These are phyloP conservation scores for Gisinianus flammeolus DNA, from an alignment of 2,888 invertebrate genomes.

Conservation along the genomic window DNA sequence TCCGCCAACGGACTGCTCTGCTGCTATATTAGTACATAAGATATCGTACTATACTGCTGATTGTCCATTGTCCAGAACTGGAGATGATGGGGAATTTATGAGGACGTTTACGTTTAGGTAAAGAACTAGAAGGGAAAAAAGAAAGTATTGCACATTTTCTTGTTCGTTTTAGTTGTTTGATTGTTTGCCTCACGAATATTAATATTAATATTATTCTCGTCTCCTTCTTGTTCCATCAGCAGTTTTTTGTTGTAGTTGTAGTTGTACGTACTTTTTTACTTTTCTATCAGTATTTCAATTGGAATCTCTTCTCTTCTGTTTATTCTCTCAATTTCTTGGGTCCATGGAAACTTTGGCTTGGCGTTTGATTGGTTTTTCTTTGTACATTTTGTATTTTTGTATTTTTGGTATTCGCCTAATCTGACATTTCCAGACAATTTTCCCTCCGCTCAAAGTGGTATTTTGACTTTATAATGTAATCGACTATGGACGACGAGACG, in stretches of 20 bases:
- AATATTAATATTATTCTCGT: too few relatives aligned
- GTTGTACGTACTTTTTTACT: not conserved
- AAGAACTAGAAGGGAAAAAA: too few relatives aligned
- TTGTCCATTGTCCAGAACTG: too few relatives aligned
- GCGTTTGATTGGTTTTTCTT: not conserved
- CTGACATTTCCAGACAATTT: constrained; percentile 16
- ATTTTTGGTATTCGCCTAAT: constrained; percentile 5
- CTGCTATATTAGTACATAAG: too few relatives aligned
- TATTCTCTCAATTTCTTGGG: not conserved
- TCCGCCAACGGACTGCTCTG: too few relatives aligned
- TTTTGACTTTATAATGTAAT: constrained; percentile 42
- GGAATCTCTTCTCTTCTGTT: not conserved
- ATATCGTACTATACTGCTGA: too few relatives aligned
- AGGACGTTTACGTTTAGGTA: too few relatives aligned
- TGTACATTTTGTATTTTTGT: not conserved
- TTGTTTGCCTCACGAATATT: too few relatives aligned
- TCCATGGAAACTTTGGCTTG: not conserved
- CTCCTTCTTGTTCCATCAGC: too few relatives aligned
- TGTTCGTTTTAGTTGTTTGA: too few relatives aligned
- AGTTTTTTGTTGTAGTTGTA: not conserved
- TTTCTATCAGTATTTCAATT: not conserved
- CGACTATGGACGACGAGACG: not conserved
- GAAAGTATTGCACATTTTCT: too few relatives aligned
- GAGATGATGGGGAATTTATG: too few relatives aligned
- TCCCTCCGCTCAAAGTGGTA: not conserved